Percentiles rank a stretch among this genome's conserved stretches.
phyloP scores from a whole-genome alignment of 2,113 vertebrate genomes.

The Callaeas wilsoni region DNA sequence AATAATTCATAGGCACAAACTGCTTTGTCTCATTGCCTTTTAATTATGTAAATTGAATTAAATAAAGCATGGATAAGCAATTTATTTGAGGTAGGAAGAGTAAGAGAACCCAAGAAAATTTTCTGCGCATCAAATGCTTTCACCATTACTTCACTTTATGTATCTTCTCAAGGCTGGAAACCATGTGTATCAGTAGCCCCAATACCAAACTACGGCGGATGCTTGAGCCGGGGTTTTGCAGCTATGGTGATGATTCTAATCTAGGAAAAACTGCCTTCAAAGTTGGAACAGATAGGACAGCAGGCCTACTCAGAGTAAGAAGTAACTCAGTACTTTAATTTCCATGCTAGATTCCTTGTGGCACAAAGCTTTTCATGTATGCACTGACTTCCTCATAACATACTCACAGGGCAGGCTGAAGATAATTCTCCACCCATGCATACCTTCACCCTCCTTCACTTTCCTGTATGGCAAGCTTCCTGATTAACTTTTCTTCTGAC shows the following conservation, averaged over 20 bases:
- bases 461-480: background rate
- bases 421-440: background rate
- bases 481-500: background rate
- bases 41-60: background rate
- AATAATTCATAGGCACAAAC: background rate
- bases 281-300: background rate
- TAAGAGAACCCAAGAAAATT: background rate
- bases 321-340: background rate
- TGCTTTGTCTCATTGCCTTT: background rate
- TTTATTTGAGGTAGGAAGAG: background rate
- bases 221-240: background rate
- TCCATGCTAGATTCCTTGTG: background rate
- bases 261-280: background rate
- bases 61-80: background rate
- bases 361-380: background rate
- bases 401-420: background rate
- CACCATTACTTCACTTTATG: background rate
- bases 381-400: background rate
- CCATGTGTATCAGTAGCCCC: background rate
- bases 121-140: background rate
- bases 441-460: background rate
- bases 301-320: background rate
- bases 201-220: background rate
- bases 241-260: background rate
- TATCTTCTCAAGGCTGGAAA: background rate